phyloP scores from a whole-genome alignment of 2,797 vertebrate genomes.

The Sebastes glaucus region DNA sequence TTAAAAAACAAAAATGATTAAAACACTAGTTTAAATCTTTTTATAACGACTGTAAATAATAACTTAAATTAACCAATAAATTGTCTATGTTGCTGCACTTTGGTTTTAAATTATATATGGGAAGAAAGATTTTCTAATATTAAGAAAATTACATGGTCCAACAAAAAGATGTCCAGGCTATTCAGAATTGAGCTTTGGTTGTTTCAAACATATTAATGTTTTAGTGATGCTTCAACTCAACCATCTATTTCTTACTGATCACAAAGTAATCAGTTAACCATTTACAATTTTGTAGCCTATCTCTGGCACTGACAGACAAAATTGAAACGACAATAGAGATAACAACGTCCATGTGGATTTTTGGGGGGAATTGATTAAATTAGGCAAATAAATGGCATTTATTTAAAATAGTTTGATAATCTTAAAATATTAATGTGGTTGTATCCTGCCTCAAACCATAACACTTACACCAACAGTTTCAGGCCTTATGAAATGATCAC shows the following conservation, averaged over 20 bases:
- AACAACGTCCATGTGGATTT: background rate
- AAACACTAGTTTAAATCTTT: background rate
- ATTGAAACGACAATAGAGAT: fast-evolving
- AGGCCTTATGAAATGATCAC: background rate
- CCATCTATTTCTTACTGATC: background rate
- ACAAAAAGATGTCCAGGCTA: background rate
- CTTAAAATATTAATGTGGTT: background rate
- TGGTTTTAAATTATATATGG: background rate
- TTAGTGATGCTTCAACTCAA: background rate
- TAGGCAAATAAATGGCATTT: background rate
- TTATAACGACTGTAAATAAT: background rate
- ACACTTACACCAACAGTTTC: background rate
- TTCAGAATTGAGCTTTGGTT: background rate
- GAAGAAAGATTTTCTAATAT: background rate
- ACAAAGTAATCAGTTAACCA: background rate
- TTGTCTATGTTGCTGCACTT: background rate
- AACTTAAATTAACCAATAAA: background rate
- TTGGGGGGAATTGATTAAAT: background rate
- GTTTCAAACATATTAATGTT: background rate
- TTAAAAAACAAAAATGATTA: no score
- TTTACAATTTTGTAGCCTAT: background rate
- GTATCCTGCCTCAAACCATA: background rate
- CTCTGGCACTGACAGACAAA: background rate
- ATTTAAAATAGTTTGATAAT: background rate
- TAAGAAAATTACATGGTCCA: background rate